Conservation (phyloP, 2,888 invertebrate species). For the Rugalucina vietnamica region DNA sequence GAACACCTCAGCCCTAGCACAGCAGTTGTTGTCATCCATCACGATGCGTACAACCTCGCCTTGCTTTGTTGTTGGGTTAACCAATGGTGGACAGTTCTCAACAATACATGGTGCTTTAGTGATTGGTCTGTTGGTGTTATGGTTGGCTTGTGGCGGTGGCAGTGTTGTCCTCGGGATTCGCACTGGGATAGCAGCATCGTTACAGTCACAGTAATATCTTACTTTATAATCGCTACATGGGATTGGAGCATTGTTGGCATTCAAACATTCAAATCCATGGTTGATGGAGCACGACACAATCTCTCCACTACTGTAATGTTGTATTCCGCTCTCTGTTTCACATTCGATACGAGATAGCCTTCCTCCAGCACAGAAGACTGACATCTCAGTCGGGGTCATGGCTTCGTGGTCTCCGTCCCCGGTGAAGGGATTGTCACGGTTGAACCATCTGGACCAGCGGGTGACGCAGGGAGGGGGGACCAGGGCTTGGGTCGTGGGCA, state of each 20-base stretch:
- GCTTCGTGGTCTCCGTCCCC: slow-evolving; percentile 71
- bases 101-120: slow-evolving; percentile 42
- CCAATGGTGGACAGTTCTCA: slow-evolving; percentile 56
- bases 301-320: slow-evolving; percentile 69
- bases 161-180: slow-evolving; percentile 13
- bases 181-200: not conserved
- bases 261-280: slow-evolving; percentile 88
- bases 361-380: slow-evolving; percentile 73
- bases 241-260: slow-evolving; percentile 73
- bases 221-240: slow-evolving; percentile 81
- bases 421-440: slow-evolving; percentile 66
- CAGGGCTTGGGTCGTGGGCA: not conserved
- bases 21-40: slow-evolving; percentile 66
- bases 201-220: slow-evolving; percentile 76
- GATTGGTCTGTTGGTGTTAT: slow-evolving; percentile 29
- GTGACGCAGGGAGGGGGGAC: slow-evolving; percentile 31
- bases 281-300: slow-evolving; percentile 84
- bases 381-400: slow-evolving; percentile 62
- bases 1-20: slow-evolving; percentile 64
- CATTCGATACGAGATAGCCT: slow-evolving; percentile 78
- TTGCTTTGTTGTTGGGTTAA: slow-evolving; percentile 58
- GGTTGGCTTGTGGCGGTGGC: slow-evolving; percentile 22
- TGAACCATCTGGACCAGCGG: slow-evolving; percentile 75
- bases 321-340: slow-evolving; percentile 68
- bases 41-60: slow-evolving; percentile 65